Percentiles rank a stretch among this genome's conserved stretches.
These are phyloP conservation scores for Anolis carolinensis DNA, from an alignment of 2,113 vertebrate species.

Conservation along the genomic window DNA sequence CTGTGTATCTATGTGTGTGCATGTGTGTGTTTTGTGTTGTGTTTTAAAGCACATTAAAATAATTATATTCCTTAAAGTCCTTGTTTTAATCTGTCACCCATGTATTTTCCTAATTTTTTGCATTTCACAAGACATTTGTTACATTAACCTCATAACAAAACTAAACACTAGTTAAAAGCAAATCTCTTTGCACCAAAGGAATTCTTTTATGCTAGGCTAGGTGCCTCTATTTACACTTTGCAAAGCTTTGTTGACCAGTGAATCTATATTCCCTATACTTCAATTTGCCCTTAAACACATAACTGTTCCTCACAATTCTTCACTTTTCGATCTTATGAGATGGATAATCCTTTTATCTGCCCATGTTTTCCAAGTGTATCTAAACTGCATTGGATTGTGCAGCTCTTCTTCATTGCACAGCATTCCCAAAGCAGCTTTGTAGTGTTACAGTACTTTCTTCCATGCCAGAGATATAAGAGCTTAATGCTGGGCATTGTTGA, in stretches of 20 bases:
- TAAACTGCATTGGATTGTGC: neutral
- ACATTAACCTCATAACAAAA: constrained; percentile 17
- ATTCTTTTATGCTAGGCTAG: neutral
- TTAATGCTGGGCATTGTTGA: neutral
- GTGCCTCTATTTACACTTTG: neutral
- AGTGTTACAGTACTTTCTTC: neutral
- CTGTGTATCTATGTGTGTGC: neutral
- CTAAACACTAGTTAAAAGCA: neutral
- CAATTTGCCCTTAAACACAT: neutral
- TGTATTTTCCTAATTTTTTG: neutral
- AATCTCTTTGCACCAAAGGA: neutral
- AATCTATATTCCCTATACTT: constrained; percentile 13
- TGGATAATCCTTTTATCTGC: neutral
- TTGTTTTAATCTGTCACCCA: neutral
- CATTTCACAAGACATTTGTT: neutral
- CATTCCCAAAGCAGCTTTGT: neutral
- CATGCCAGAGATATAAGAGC: constrained; percentile 21
- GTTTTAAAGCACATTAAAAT: neutral
- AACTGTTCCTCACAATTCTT: constrained; percentile 3
- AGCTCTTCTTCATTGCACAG: neutral
- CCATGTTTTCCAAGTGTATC: neutral
- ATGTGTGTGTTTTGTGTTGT: neutral
- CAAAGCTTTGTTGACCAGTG: neutral
- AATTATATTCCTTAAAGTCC: neutral
- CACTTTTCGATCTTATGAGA: neutral